Percentiles rank a stretch among this genome's conserved stretches.
Conservation (phyloP, 2,113 vertebrate species). For the Tautogolabrus adspersus region DNA sequence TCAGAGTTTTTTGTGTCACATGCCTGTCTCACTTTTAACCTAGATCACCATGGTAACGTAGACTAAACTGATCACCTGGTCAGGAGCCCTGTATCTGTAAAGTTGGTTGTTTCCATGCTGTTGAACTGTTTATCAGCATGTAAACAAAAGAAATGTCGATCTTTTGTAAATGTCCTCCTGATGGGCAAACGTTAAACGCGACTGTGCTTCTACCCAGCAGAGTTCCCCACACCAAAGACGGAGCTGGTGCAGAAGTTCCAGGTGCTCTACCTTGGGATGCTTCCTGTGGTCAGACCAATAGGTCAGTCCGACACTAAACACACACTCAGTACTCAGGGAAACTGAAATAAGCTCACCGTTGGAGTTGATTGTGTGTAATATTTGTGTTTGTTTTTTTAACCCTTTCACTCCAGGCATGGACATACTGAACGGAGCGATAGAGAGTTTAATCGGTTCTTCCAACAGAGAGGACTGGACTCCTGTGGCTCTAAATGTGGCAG, state of each 20-base stretch:
- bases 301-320: slow-evolving; percentile 80
- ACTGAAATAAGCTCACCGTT: neutral
- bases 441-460: slow-evolving; percentile 88
- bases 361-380: no score
- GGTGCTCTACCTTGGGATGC: slow-evolving; percentile 94
- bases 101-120: no score
- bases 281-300: slow-evolving; percentile 91
- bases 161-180: neutral
- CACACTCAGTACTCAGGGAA: neutral
- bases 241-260: slow-evolving; percentile 99
- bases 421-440: slow-evolving; percentile 94
- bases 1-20: no score
- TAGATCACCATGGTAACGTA: no score
- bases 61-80: no score
- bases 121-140: no score
- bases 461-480: slow-evolving; percentile 90
- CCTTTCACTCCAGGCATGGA: slow-evolving; percentile 90
- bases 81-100: no score
- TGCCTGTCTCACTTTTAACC: no score
- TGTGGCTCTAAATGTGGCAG: slow-evolving; percentile 95
- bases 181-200: neutral
- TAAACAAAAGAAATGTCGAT: no score
- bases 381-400: slow-evolving; percentile 5
- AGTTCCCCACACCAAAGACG: slow-evolving; percentile 99
- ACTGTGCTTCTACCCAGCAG: slow-evolving; percentile 82